Evolutionary conservation across 1,140 invertebrate genomes (phyloP), one percentile per base, ranked within the genome.

Genomic region (Asobara japonica): DNA sequence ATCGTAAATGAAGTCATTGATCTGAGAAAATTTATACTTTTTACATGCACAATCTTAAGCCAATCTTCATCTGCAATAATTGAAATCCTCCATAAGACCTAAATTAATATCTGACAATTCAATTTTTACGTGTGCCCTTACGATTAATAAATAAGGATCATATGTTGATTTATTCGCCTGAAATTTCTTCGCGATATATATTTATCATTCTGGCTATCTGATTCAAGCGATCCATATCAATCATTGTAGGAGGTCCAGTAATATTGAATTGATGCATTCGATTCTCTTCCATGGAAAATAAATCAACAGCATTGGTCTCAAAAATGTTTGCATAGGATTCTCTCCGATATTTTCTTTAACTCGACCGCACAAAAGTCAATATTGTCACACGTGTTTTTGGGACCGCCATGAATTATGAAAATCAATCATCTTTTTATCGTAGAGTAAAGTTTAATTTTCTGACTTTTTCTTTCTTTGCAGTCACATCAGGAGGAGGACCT

Each of bases 401-500:
- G 80, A 65, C 74, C 77, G 77, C 18, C 13, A 64, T 22, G 51
- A 25, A 16, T 31, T 66, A n/a, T 7, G 18, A 65, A 41, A 66
- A 29, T 38, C 36, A 25, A 31, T 71, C 29, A 64, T 41, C 29
- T 16, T 56, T 64, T 64, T 16, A 61, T 71, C 25, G 45, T 27
- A 22, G 36, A 64, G 16, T 64, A 27, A 29, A 41, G 13, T 33
- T 38, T 56, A 16, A 45, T 62, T 68, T 68, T 73, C 20, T 22
- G 16, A 22, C 22, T 65, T 67, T 3, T 65, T 62, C 29, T 71
- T 27, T 69, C 38, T 36, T 88, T 89, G 20, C 86, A 92, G 91
- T 91, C 90, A 0, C 89, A 90, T 74, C 89, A 89, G 69, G 90
- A 91, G 41, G 90, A 90, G 38, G 90, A 89, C 25, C 71, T 89